Conservation (phyloP, 2,888 invertebrate species). For the Eulithis testata region DNA sequence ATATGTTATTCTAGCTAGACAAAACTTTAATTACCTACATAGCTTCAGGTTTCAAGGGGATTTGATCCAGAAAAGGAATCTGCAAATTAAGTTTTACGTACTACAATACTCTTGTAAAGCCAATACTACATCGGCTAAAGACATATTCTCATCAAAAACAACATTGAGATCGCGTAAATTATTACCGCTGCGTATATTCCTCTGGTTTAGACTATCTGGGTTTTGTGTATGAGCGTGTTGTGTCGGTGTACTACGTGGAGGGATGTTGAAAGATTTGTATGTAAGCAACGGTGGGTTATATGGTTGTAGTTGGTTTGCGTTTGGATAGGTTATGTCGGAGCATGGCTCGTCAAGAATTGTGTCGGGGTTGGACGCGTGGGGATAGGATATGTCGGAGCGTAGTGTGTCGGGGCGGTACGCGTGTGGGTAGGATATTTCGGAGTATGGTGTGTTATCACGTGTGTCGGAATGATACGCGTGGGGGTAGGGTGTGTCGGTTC, state of each 20-base stretch:
- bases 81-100: conserved; percentile 36
- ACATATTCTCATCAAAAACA: conserved; percentile 27
- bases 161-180: conserved; percentile 26
- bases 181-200: background rate
- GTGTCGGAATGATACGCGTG: conserved; percentile 12
- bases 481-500: conserved; percentile 58
- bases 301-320: background rate
- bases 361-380: background rate
- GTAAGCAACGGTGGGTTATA: background rate
- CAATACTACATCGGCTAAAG: conserved; percentile 51
- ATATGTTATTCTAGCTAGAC: too few relatives aligned
- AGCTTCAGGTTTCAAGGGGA: background rate
- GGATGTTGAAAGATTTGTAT: background rate
- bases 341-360: background rate
- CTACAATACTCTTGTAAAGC: conserved; percentile 55
- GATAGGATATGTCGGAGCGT: background rate
- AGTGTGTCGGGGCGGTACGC: conserved; percentile 24
- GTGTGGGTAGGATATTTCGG: conserved; percentile 58
- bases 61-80: background rate
- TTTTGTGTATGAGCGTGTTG: background rate
- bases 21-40: background rate
- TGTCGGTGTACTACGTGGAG: background rate
- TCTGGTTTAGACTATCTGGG: background rate
- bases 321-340: background rate
- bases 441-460: too few relatives aligned